Base-by-base conservation (phyloP, 2,113 vertebrate genomes). In the Heterotilapia buettikoferi region DNA sequence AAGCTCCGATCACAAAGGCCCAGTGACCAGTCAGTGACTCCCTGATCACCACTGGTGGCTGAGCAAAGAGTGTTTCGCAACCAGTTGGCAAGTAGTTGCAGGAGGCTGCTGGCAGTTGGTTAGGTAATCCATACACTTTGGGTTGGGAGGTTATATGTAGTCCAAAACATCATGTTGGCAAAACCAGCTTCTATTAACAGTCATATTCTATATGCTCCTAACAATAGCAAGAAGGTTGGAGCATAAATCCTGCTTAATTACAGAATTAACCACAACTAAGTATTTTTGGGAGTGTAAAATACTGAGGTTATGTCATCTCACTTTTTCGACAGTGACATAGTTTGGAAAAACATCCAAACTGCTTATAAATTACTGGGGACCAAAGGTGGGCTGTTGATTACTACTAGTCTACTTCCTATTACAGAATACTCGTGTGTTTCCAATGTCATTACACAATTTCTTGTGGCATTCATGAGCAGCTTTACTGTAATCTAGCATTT, bases 361-460 rank as follows among this genome's bases (percentile, higher is more conserved):
- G 21, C 53, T 79, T 89, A 83, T 59, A 82, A 85, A 87, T 86
- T 36, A 79, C 12, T 29, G 38, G 79, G 16, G 71, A 78, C 59
- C 82, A 86, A 68, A 89, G 81, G 83, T 66, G 19, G 83, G 63
- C 81, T 85, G 61, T 24, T 83, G 56, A 26, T 84, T 84, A 53
- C 66, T 80, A 5, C 68, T 83, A 33, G 78, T 88, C 78, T 13
- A 80, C 68, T 85, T 90, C 85, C 82, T 90, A 47, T 92, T 93
- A 90, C 89, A 93, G 91, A 89, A 85, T 83, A 24, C 50, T 47
- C n/a, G 14, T 45, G 21, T 87, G 52, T 82, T 40, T 83, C 80
- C 76, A 86, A 7, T 43, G 33, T 84, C 84, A 76, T 91, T 83
- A 88, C 31, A 79, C 36, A 63, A 71, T 85, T 56, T 86, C 29